These are phyloP conservation scores for Drosophila histrio DNA, from an alignment of 2,888 invertebrate species.

Conservation along the genomic window DNA sequence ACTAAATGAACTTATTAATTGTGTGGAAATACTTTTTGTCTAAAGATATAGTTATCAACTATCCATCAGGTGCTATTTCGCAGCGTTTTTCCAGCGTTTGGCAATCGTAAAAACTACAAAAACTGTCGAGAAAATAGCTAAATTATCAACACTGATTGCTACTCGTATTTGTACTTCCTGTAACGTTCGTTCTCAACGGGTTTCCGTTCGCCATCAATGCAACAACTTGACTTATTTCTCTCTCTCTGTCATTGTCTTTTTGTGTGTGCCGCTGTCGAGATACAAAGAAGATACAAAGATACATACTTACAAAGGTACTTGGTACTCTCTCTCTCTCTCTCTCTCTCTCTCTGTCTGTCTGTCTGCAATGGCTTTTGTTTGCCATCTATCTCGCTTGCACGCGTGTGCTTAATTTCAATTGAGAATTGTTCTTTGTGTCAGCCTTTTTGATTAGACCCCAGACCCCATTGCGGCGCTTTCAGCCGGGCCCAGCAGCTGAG, in stretches of 20 bases:
- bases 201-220: conserved; percentile 32
- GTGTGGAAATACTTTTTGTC: too few relatives aligned
- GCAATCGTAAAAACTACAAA: too few relatives aligned
- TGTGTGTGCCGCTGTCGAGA: not conserved
- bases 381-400: conserved; percentile 37
- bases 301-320: not conserved
- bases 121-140: too few relatives aligned
- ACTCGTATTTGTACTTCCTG: conserved; percentile 21
- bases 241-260: conserved; percentile 15
- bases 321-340: too few relatives aligned
- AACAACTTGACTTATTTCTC: conserved; percentile 46
- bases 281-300: conserved; percentile 3
- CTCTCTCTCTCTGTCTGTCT: too few relatives aligned
- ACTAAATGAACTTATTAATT: too few relatives aligned
- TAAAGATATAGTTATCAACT: too few relatives aligned
- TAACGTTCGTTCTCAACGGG: conserved; percentile 16
- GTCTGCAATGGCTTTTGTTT: conserved; percentile 26
- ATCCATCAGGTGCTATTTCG: too few relatives aligned
- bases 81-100: too few relatives aligned
- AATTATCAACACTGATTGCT: too few relatives aligned
- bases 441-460: conserved; percentile 61
- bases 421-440: conserved; percentile 63
- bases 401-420: conserved; percentile 54
- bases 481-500: conserved; percentile 34
- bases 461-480: conserved; percentile 19